These are phyloP conservation scores for Caenorhabditis macrosperma DNA, from an alignment of 2,888 invertebrate genomes.

Conservation along the genomic window DNA sequence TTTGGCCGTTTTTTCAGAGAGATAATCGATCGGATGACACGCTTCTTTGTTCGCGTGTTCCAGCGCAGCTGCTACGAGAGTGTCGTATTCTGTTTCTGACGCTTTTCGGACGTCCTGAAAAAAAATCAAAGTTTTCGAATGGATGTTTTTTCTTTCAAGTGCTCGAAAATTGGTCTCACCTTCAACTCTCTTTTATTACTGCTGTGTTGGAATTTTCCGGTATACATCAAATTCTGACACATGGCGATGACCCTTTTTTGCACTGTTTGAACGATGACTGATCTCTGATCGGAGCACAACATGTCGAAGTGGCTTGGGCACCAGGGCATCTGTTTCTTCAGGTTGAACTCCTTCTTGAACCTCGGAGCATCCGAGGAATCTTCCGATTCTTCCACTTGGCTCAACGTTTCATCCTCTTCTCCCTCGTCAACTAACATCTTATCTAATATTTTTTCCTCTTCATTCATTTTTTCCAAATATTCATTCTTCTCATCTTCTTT, in stretches of 20 bases:
- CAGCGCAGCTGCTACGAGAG: conserved; percentile 28
- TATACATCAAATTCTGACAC: conserved; percentile 47
- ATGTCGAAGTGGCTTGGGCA: conserved; percentile 17
- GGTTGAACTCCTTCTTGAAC: conserved; percentile 24
- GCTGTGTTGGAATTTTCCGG: conserved; percentile 15
- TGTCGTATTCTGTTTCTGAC: conserved; percentile 29
- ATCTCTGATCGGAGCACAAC: neutral
- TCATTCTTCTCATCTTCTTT: conserved; percentile 27
- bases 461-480: conserved; percentile 34
- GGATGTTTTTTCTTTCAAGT: neutral
- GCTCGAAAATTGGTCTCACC: conserved; percentile 14
- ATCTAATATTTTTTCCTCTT: conserved; percentile 18
- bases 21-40: conserved; percentile 29
- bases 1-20: neutral
- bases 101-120: conserved; percentile 35
- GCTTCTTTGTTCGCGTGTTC: conserved; percentile 30
- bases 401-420: neutral
- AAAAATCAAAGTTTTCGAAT: neutral
- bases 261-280: conserved; percentile 1
- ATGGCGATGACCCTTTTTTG: conserved; percentile 47
- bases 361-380: neutral
- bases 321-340: conserved; percentile 42
- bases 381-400: neutral
- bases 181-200: conserved; percentile 37
- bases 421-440: neutral